Conservation (phyloP, 2,797 vertebrate genomes). For the Echiichthys vipera region DNA sequence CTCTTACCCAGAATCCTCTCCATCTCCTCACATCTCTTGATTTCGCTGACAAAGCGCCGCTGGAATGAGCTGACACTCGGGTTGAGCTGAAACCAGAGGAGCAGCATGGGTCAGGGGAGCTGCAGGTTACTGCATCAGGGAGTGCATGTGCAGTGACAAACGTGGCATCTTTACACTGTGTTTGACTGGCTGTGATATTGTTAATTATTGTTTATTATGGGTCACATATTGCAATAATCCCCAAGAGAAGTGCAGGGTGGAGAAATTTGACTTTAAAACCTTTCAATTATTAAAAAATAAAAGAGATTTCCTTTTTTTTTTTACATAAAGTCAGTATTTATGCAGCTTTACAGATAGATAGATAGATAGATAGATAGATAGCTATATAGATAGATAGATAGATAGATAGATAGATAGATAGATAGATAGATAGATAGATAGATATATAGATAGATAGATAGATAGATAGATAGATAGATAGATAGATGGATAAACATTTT, state of each 20-base stretch:
- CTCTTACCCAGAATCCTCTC: conserved; percentile 95
- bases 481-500: not conserved
- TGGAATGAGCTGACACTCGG: conserved; percentile 95
- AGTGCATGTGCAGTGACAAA: not conserved
- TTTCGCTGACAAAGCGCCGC: conserved; percentile 97
- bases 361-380: no score
- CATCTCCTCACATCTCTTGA: conserved; percentile 98
- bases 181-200: fast-evolving
- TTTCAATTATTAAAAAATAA: not conserved
- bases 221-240: not conserved
- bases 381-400: not conserved
- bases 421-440: not conserved
- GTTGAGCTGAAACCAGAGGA: conserved; percentile 90
- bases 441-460: not conserved
- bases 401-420: not conserved
- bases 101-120: conserved; percentile 60
- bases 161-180: not conserved
- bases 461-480: not conserved
- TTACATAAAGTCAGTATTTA: not conserved
- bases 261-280: not conserved
- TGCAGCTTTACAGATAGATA: not conserved
- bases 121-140: conserved; percentile 34
- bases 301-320: not conserved
- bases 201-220: not conserved
- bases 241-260: not conserved